Base-by-base conservation (phyloP, 2,888 invertebrate genomes). In the Scaptomyza tumidula region DNA sequence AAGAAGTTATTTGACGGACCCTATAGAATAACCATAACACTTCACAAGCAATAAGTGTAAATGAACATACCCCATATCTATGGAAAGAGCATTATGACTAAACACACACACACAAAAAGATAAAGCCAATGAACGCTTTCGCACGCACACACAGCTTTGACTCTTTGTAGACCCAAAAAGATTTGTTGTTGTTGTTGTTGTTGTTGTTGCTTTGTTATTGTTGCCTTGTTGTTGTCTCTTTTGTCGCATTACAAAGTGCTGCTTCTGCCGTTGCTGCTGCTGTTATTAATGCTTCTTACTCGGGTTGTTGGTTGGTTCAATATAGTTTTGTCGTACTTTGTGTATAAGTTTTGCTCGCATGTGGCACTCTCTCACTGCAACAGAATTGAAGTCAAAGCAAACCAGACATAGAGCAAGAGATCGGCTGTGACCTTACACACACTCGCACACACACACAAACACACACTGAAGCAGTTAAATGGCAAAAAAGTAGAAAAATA, bases 351-450 rank as follows among this genome's bases (percentile, higher is more conserved):
- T 57, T 27, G 45, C 48, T 43, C 24, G 24, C 24, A 24, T 24
- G 24, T 24, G 24, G 24, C 24, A 24, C 55, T 31, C 50, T 56
- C 29, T 57, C 52, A 56, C 49, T 24, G 49, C 75, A 57, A 54
- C 77, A 55, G 75, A 80, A 89, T 89, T 74, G 71, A 66, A 88
- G 89, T 86, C 89, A 83, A 86, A 89, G 86, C 60, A 63, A 89
- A 80, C 83, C 68, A 78, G 82, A 46, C 58, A 49, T 33, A 66
- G 50, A 73, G 75, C 81, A 57, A 82, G 74, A 87, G 82, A 79
- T 86, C 77, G 74, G 68, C 80, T 67, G 74, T 89, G 86, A 86
- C 86, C 86, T 86, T 86, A 82, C 72, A 78, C 50, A 52, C 54
- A 54, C 50, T 56, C 29, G 46, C 54, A 76, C 58, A 61, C 29